phyloP scores from a whole-genome alignment of 2,113 vertebrate species.

The Aphelocoma coerulescens region DNA sequence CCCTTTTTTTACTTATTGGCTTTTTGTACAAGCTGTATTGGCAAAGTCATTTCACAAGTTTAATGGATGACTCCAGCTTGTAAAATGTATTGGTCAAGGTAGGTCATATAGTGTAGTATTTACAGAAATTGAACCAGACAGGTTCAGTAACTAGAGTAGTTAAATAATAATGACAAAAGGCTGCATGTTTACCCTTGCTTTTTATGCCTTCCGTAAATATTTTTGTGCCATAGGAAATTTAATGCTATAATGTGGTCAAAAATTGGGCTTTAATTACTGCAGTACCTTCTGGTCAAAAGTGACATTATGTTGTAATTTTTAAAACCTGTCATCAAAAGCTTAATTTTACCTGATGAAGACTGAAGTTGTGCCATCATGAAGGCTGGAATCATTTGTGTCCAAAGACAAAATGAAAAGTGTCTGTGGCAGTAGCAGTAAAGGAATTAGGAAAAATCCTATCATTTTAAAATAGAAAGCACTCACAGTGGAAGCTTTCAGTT shows the following conservation, averaged over 20 bases:
- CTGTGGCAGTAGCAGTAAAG: not conserved
- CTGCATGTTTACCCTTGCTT: not conserved
- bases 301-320: not conserved
- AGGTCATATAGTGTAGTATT: not conserved
- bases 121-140: constrained; percentile 35
- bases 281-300: not conserved
- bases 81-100: constrained; percentile 21
- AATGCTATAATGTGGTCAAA: not conserved
- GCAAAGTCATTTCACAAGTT: constrained; percentile 48
- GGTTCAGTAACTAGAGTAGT: constrained; percentile 2
- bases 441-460: not conserved
- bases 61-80: constrained; percentile 16
- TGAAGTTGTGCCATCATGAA: not conserved
- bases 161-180: constrained; percentile 41
- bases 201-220: not conserved
- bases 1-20: not conserved
- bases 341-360: not conserved
- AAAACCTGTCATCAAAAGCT: not conserved
- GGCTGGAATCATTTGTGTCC: not conserved
- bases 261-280: constrained; percentile 19
- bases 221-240: not conserved
- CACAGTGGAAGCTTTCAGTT: not conserved
- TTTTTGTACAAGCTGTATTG: constrained; percentile 26
- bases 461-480: not conserved
- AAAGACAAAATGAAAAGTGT: not conserved